A percentile compares a stretch with the other conserved stretches of the same genome.
Evolutionary conservation across 2,888 invertebrate genomes (phyloP).

Genomic region (Belgica antarctica): DNA sequence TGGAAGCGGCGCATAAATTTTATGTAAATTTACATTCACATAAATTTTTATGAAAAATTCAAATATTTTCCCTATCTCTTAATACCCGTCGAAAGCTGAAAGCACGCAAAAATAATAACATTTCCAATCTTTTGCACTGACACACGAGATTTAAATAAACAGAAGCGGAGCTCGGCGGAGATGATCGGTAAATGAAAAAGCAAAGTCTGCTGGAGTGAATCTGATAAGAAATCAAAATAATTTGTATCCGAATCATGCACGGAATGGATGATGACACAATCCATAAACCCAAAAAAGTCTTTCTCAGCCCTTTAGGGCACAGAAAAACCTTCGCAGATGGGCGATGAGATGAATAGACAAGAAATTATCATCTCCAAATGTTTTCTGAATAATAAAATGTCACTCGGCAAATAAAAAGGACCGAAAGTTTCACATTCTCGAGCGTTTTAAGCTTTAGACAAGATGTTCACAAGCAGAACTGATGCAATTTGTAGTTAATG

Average conservation of each 20-base stretch:
- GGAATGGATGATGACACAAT: conserved; percentile 21
- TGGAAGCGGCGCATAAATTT: not conserved
- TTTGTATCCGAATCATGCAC: conserved; percentile 11
- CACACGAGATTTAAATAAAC: not conserved
- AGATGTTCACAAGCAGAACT: not conserved
- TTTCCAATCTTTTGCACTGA: not conserved
- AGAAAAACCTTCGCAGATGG: not conserved
- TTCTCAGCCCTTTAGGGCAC: not conserved
- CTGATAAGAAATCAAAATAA: conserved; percentile 20
- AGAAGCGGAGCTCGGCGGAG: not conserved
- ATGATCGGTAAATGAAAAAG: too few relatives aligned
- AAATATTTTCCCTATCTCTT: not conserved
- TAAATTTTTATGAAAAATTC: conserved; percentile 14
- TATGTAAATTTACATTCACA: not conserved
- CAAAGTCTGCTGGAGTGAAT: too few relatives aligned
- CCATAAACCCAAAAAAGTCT: not conserved
- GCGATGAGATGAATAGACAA: conserved; percentile 19
- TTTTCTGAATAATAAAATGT: conserved; percentile 16
- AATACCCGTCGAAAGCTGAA: too few relatives aligned
- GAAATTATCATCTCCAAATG: conserved; percentile 22
- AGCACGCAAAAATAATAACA: not conserved
- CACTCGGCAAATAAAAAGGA: not conserved
- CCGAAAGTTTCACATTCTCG: not conserved
- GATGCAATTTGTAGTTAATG: not conserved
- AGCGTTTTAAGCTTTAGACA: too few relatives aligned